These are phyloP conservation scores for Rhinatrema bivittatum DNA, from an alignment of 2,797 vertebrate genomes.

Conservation along the genomic window DNA sequence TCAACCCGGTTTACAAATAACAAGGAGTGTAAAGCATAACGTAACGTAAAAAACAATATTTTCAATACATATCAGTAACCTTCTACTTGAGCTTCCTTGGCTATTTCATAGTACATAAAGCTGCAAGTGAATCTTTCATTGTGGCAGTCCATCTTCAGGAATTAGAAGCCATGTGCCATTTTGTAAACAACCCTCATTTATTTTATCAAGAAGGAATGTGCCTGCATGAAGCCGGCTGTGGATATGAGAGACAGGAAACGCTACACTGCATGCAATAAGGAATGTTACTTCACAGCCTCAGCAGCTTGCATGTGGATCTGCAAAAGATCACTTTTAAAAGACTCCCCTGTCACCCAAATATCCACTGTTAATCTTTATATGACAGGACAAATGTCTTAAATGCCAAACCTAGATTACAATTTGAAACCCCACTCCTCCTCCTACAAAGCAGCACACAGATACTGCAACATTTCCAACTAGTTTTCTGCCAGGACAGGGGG, in stretches of 20 bases:
- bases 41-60: too few relatives aligned
- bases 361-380: slow-evolving; percentile 31
- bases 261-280: slow-evolving; percentile 43
- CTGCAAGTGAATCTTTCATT: too few relatives aligned
- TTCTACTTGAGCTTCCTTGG: too few relatives aligned
- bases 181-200: slow-evolving; percentile 28
- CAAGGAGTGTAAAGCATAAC: not conserved
- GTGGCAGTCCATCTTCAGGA: not conserved
- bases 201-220: slow-evolving; percentile 24
- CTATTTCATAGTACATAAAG: too few relatives aligned
- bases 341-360: slow-evolving; percentile 46
- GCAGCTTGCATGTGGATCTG: slow-evolving; percentile 23
- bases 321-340: slow-evolving; percentile 42
- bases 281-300: slow-evolving; percentile 25
- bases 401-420: slow-evolving; percentile 38
- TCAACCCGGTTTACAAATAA: too few relatives aligned
- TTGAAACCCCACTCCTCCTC: slow-evolving; percentile 26
- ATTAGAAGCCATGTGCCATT: too few relatives aligned
- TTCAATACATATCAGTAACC: too few relatives aligned
- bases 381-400: slow-evolving; percentile 29
- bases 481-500: too few relatives aligned
- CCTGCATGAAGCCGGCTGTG: slow-evolving; percentile 18
- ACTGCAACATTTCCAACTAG: slow-evolving; percentile 38
- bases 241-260: slow-evolving; percentile 41
- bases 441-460: slow-evolving; percentile 47